Evolutionary conservation across 2,113 vertebrate species (phyloP).

Genomic region (Sceloporus undulatus): DNA sequence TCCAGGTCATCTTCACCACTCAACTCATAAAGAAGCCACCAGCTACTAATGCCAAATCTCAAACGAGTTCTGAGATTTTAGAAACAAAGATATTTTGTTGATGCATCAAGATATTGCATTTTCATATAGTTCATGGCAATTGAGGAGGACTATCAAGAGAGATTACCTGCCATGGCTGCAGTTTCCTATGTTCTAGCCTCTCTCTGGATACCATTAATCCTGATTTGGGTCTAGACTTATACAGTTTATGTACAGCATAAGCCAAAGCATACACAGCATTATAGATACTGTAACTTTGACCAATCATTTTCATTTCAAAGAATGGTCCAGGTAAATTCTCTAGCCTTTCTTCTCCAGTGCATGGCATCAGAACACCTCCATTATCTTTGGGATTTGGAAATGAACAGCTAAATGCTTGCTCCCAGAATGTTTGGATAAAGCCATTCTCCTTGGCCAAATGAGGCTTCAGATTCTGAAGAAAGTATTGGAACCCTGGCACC

Average conservation of each 20-base stretch:
- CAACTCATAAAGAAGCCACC: too few species aligned
- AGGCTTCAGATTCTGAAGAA: not conserved
- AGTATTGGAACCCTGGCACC: not conserved
- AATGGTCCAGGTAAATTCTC: not conserved
- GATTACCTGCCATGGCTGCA: conserved; percentile 9
- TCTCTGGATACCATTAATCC: not conserved
- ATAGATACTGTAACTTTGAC: conserved; percentile 25
- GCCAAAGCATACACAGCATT: conserved; percentile 29
- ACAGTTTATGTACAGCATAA: not conserved
- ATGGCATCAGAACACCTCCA: not conserved
- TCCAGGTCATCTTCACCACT: too few species aligned
- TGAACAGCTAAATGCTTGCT: conserved; percentile 19
- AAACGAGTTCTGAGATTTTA: too few species aligned
- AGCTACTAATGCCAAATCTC: too few species aligned
- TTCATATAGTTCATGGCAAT: not conserved
- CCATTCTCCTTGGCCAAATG: not conserved
- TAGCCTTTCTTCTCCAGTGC: conserved; percentile 4
- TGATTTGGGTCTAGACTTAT: not conserved
- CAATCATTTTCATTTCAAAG: conserved; percentile 26
- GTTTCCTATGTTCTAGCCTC: too few species aligned
- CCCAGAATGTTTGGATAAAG: conserved; percentile 9
- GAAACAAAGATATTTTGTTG: too few species aligned
- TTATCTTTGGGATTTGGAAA: not conserved
- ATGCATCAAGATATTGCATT: not conserved
- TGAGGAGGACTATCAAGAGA: not conserved